Percentiles rank a stretch among this genome's conserved stretches.
Conservation (phyloP, 2,113 vertebrate species). For the Tetrax tetrax region DNA sequence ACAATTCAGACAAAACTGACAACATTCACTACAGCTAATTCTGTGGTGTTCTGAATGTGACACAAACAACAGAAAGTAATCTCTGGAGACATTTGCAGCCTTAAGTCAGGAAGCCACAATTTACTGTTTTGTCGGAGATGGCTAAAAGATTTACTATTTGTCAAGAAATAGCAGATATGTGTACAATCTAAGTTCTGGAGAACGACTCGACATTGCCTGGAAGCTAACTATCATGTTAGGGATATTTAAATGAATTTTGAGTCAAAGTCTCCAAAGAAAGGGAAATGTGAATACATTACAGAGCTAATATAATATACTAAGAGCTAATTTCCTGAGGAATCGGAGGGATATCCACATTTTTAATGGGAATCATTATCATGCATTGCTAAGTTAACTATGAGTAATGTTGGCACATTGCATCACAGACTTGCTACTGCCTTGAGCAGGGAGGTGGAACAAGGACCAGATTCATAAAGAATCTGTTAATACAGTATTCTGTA, state of each 20-base stretch:
- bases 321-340: not conserved
- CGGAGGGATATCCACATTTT: not conserved
- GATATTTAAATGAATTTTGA: not conserved
- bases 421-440: rapidly evolving
- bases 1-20: not conserved
- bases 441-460: not conserved
- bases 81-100: not conserved
- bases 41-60: not conserved
- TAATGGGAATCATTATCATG: not conserved
- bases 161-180: not conserved
- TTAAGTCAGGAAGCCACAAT: not conserved
- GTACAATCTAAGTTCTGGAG: not conserved
- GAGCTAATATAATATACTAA: not conserved
- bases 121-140: not conserved
- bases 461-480: not conserved
- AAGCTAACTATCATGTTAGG: not conserved
- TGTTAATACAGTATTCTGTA: not conserved
- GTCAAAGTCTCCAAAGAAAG: not conserved
- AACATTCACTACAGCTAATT: not conserved
- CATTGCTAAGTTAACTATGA: not conserved
- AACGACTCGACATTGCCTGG: not conserved
- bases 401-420: not conserved
- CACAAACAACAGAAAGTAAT: not conserved
- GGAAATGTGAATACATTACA: not conserved
- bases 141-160: not conserved